phyloP scores from a whole-genome alignment of 1,140 invertebrate species.

The Marisa cornuarietis region DNA sequence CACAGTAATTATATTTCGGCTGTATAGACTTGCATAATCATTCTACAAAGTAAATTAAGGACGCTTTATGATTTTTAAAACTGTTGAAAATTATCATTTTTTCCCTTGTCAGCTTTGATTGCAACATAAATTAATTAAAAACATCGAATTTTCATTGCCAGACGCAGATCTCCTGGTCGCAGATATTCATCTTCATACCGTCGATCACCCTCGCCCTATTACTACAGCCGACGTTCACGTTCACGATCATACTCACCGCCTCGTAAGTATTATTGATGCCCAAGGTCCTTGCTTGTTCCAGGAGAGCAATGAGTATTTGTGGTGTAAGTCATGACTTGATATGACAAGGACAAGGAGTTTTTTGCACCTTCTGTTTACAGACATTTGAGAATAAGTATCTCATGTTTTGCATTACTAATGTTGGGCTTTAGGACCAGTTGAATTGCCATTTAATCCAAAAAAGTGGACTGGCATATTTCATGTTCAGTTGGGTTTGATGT shows the following conservation, averaged over 20 bases:
- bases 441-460: no score
- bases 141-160: slow-evolving; percentile 45
- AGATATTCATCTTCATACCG: slow-evolving; percentile 44
- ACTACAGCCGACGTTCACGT: slow-evolving; percentile 71
- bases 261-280: slow-evolving; percentile 69
- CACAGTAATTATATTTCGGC: neutral
- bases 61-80: slow-evolving; percentile 2
- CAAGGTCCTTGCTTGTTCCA: neutral
- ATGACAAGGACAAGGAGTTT: no score
- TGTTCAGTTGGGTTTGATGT: no score
- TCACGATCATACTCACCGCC: slow-evolving; percentile 82
- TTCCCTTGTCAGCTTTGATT: slow-evolving; percentile 31
- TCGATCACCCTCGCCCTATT: slow-evolving; percentile 75
- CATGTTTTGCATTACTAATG: no score
- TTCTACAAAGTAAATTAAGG: slow-evolving; percentile 13
- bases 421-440: no score
- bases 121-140: no score
- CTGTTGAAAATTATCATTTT: slow-evolving; percentile 5
- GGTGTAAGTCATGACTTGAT: no score
- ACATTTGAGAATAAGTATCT: no score
- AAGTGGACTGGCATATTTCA: no score
- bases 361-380: no score
- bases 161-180: slow-evolving; percentile 47
- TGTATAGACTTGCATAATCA: slow-evolving; percentile 9
- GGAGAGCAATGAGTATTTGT: no score